These are phyloP conservation scores for Crambe crambe DNA, from an alignment of 37 sponge, comb jelly and placozoan species.

Conservation along the genomic window DNA sequence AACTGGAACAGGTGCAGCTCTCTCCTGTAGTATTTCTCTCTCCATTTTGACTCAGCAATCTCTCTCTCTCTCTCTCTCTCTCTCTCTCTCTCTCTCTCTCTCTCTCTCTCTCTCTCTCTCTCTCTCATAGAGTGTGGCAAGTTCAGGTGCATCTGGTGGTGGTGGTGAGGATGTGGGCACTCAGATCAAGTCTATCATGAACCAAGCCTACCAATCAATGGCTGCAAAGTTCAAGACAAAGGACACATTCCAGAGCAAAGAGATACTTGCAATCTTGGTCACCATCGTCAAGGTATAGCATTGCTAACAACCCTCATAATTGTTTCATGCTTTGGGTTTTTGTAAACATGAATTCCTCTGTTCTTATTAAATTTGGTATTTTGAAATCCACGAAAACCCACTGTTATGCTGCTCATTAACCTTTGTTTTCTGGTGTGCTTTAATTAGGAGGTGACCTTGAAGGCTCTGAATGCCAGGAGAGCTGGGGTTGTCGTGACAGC, in stretches of 20 bases:
- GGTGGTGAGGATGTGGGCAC: constrained; percentile 36
- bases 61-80: too few relatives aligned
- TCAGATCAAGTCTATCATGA: constrained; percentile 91
- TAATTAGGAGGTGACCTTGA: constrained; percentile 81
- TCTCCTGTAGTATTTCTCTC: too few relatives aligned
- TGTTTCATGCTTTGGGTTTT: not conserved
- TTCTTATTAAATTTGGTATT: too few relatives aligned
- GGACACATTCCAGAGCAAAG: constrained; percentile 32
- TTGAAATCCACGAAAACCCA: too few relatives aligned
- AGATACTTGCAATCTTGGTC: constrained; percentile 47
- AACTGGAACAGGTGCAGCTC: constrained; percentile 5
- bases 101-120: too few relatives aligned
- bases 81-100: not conserved
- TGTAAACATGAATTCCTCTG: not conserved
- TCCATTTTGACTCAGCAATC: too few relatives aligned
- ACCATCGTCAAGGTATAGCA: constrained; percentile 59
- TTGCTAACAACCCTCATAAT: not conserved
- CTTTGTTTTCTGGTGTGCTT: too few relatives aligned
- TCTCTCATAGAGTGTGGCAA: constrained; percentile 20
- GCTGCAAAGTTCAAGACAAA: constrained; percentile 51
- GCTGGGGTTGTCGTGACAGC: constrained; percentile 2
- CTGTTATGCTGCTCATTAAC: too few relatives aligned
- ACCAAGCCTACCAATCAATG: constrained; percentile 71
- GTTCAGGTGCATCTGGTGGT: not conserved
- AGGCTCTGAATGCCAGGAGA: constrained; percentile 22